These are phyloP conservation scores for Pissodes strobi DNA, from an alignment of 1,140 invertebrate species.

Conservation along the genomic window DNA sequence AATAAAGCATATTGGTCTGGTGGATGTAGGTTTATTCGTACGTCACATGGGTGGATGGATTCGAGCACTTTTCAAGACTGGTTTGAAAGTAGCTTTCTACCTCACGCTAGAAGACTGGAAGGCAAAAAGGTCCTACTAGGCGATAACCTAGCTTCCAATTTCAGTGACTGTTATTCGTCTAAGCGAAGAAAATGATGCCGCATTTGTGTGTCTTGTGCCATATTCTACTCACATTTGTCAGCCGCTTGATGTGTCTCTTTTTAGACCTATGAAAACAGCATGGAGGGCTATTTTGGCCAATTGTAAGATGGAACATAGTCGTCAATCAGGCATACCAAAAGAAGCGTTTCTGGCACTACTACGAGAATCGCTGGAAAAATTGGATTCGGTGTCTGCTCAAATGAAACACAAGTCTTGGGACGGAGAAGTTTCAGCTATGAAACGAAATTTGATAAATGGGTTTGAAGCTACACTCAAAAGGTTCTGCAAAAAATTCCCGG, in stretches of 20 bases:
- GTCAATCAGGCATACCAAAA: slow-evolving; percentile 7
- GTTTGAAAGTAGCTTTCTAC: slow-evolving; percentile 1
- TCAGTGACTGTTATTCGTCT: neutral
- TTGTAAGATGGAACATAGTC: slow-evolving; percentile 6
- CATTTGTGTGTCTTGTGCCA: slow-evolving; percentile 5
- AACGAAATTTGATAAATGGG: no score
- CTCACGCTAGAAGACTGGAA: slow-evolving; percentile 3
- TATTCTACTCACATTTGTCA: slow-evolving; percentile 3
- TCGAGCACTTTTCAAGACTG: no score
- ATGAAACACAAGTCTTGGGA: slow-evolving; percentile 2
- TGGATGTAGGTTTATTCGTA: neutral
- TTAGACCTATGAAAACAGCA: neutral
- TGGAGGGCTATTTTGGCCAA: neutral
- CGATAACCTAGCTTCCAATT: slow-evolving; percentile 1
- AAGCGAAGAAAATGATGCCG: slow-evolving; percentile 4
- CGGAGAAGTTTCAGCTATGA: neutral
- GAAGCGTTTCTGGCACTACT: neutral
- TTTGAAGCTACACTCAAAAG: neutral
- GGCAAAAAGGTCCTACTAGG: slow-evolving; percentile 1
- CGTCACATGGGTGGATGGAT: no score
- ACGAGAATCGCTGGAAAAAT: neutral
- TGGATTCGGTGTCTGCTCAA: slow-evolving; percentile 5
- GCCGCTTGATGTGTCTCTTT: neutral
- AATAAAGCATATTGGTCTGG: slow-evolving; percentile 5
- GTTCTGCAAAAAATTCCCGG: neutral